Percentiles rank a stretch among this genome's conserved stretches.
phyloP scores from a whole-genome alignment of 2,113 vertebrate genomes.

The Oxyura jamaicensis region DNA sequence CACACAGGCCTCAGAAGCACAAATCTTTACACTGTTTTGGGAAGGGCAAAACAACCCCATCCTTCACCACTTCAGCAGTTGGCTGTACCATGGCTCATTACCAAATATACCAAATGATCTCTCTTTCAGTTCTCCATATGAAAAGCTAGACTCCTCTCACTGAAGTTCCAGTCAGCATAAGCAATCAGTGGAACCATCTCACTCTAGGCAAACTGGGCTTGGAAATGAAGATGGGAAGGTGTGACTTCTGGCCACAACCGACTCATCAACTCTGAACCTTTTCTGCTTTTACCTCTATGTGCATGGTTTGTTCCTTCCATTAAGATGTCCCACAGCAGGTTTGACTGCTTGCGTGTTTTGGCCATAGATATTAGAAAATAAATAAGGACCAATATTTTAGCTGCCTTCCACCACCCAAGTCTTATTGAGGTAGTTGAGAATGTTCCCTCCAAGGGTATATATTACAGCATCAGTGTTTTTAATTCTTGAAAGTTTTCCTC shows the following conservation, averaged over 20 bases:
- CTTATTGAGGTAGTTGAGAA: not conserved
- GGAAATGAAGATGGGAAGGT: rapidly evolving
- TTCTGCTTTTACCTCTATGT: not conserved
- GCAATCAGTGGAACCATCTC: not conserved
- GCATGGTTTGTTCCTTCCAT: not conserved
- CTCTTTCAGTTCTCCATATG: not conserved
- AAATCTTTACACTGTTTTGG: not conserved
- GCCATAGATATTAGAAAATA: not conserved
- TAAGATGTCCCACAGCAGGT: not conserved
- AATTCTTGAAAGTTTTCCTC: not conserved
- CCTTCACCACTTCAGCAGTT: not conserved
- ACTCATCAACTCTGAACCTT: not conserved
- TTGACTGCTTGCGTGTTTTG: not conserved
- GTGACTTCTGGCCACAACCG: not conserved
- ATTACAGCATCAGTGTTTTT: not conserved
- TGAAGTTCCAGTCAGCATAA: not conserved
- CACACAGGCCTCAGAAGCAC: not conserved
- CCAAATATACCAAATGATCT: not conserved
- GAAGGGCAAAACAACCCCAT: not conserved
- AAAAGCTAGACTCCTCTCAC: not conserved
- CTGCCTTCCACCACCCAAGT: not conserved
- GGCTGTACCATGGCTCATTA: not conserved
- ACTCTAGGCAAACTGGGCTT: not conserved
- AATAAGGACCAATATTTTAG: not conserved
- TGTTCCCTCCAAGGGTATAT: not conserved